Percentiles rank a stretch among this genome's conserved stretches.
Evolutionary conservation across 2,113 vertebrate species (phyloP).

Genomic region (Dicrurus megarhynchus): DNA sequence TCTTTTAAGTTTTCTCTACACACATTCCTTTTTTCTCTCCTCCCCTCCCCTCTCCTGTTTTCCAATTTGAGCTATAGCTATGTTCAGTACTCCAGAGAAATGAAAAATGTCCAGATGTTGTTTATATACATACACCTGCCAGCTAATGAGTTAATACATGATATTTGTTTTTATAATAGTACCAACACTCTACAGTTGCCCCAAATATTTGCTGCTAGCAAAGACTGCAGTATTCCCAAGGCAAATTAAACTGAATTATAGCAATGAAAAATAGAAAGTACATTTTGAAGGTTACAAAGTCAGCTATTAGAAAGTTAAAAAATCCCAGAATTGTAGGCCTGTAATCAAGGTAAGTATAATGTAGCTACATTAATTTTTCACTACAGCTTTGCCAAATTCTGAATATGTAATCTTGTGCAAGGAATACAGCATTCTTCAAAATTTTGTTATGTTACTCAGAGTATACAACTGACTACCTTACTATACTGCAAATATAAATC

Average conservation of each 20-base stretch:
- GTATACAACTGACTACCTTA: neutral
- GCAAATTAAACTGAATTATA: neutral
- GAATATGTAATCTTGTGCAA: neutral
- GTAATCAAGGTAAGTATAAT: neutral
- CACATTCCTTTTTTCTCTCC: neutral
- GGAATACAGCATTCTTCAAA: neutral
- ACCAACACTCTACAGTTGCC: constrained; percentile 31
- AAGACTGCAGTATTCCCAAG: neutral
- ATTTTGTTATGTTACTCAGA: neutral
- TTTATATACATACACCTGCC: constrained; percentile 47
- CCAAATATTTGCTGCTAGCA: constrained; percentile 43
- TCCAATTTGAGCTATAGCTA: neutral
- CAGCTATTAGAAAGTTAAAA: neutral
- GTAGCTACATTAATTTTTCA: neutral
- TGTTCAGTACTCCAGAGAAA: neutral
- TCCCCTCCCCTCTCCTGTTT: neutral
- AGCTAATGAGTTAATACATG: constrained; percentile 20
- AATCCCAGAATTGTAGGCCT: neutral
- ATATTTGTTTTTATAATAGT: constrained; percentile 37
- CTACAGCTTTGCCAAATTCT: neutral
- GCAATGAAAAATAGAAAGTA: neutral
- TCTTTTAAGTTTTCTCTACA: neutral
- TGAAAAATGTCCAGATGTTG: constrained; percentile 53
- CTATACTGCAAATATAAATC: neutral
- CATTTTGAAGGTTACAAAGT: neutral